Conservation (phyloP, 2,113 vertebrate species). For the Pachypanchax playfairii region DNA sequence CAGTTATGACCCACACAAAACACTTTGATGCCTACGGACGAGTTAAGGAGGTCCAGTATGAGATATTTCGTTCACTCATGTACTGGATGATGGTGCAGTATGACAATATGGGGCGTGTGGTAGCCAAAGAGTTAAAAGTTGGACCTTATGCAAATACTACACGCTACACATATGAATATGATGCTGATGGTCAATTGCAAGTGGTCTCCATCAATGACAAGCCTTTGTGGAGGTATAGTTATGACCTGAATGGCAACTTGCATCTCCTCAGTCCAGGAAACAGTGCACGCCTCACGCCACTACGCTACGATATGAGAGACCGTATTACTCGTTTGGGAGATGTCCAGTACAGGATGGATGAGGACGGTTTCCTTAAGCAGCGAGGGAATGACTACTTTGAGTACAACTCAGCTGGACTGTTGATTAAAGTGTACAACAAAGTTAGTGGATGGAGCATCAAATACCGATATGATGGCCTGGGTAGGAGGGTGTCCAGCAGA, state of each 20-base stretch:
- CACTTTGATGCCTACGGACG: constrained; percentile 97
- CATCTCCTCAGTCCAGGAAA: constrained; percentile 95
- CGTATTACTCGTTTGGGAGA: constrained; percentile 94
- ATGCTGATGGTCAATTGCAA: constrained; percentile 93
- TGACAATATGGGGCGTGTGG: constrained; percentile 97
- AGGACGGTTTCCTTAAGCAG: constrained; percentile 95
- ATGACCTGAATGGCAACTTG: constrained; percentile 96
- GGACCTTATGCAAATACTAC: constrained; percentile 98
- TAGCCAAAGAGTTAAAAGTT: constrained; percentile 95
- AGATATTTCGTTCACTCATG: constrained; percentile 98
- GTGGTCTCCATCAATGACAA: constrained; percentile 97
- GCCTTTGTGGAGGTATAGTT: constrained; percentile 96
- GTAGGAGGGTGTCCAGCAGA: constrained; percentile 92
- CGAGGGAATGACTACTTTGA: constrained; percentile 94
- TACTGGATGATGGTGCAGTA: constrained; percentile 99
- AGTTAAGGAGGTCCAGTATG: constrained; percentile 97
- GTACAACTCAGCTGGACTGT: constrained; percentile 92
- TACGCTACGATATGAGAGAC: constrained; percentile 93
- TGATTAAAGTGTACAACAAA: constrained; percentile 92
- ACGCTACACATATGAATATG: constrained; percentile 95
- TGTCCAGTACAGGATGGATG: constrained; percentile 92
- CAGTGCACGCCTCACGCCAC: constrained; percentile 91
- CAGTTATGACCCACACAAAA: constrained; percentile 98
- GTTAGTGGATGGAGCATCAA: constrained; percentile 88
- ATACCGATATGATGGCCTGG: constrained; percentile 94